Conservation (phyloP, 64 coral and sea anemone species). For the Actinia tenebrosa region DNA sequence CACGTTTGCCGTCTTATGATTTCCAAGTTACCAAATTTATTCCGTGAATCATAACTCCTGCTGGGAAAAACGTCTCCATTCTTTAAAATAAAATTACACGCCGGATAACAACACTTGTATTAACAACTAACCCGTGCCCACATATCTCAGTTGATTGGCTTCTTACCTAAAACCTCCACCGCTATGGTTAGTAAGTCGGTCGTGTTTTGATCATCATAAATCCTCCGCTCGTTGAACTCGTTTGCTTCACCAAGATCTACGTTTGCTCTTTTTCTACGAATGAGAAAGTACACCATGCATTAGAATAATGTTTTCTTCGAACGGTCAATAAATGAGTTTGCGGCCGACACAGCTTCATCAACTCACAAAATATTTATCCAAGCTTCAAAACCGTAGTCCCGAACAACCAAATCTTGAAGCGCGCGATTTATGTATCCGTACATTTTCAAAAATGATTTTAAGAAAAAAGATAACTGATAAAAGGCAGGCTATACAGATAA, state of each 20-base stretch:
- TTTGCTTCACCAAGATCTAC: conserved; percentile 68
- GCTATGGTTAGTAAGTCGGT: conserved; percentile 70
- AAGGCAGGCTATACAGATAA: not conserved
- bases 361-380: conserved; percentile 95
- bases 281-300: not conserved
- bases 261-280: conserved; percentile 76
- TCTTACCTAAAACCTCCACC: conserved; percentile 74
- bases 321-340: not conserved
- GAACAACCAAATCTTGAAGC: conserved; percentile 81
- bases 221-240: conserved; percentile 86
- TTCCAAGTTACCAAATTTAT: not conserved
- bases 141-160: conserved; percentile 6
- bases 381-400: conserved; percentile 66
- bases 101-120: not conserved
- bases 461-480: not conserved
- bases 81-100: not conserved
- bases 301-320: not conserved
- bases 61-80: not conserved
- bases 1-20: not conserved
- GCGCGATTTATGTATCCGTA: conserved; percentile 96
- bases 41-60: not conserved
- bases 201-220: conserved; percentile 95
- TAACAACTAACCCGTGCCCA: not conserved
- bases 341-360: not conserved
- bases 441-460: conserved; percentile 34